A percentile compares a stretch with the other conserved stretches of the same genome.
These are phyloP conservation scores for Oryzias woworae DNA, from an alignment of 2,113 vertebrate species.

Conservation along the genomic window DNA sequence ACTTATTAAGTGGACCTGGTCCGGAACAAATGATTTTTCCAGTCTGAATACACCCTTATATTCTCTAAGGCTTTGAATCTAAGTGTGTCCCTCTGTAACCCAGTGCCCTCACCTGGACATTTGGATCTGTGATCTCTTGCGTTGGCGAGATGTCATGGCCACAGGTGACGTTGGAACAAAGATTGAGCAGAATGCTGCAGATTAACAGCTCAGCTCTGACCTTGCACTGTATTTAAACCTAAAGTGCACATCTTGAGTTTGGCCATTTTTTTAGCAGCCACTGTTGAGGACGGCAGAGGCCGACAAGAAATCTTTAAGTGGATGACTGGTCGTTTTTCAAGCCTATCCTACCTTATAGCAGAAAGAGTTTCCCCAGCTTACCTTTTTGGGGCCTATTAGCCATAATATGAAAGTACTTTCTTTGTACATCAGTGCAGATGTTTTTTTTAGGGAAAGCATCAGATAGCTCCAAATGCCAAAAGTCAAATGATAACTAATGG, in stretches of 20 bases:
- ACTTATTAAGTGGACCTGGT: too few species aligned
- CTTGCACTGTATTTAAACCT: neutral
- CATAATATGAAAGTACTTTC: too few species aligned
- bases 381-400: too few species aligned
- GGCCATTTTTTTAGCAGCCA: neutral
- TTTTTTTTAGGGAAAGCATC: too few species aligned
- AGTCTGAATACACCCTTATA: too few species aligned
- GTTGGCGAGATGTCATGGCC: slow-evolving; percentile 11
- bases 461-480: too few species aligned
- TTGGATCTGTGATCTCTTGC: slow-evolving; percentile 15
- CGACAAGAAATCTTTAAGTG: neutral
- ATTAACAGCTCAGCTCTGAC: slow-evolving; percentile 11
- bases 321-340: neutral
- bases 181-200: slow-evolving; percentile 9
- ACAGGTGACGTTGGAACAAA: slow-evolving; percentile 15
- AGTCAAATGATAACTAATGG: too few species aligned
- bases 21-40: too few species aligned
- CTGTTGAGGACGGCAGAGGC: neutral
- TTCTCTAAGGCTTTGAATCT: neutral
- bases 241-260: neutral
- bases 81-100: neutral
- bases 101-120: slow-evolving; percentile 2
- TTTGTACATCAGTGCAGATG: too few species aligned
- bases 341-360: neutral
- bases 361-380: too few species aligned